Evolutionary conservation across 1,140 invertebrate genomes (phyloP).

Genomic region (Homalodisca vitripennis): DNA sequence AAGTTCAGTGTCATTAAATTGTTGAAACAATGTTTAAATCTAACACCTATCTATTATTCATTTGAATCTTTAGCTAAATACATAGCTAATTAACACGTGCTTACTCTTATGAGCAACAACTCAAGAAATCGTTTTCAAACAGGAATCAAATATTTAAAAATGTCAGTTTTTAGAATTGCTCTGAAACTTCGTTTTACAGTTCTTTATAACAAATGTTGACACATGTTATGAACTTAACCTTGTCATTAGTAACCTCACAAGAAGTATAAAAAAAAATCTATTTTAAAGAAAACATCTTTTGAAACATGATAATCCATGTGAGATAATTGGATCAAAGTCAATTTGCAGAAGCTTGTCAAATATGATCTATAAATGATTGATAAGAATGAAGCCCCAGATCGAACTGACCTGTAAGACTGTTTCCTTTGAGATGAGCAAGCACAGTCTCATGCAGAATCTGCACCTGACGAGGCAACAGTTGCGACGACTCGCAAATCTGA

Average conservation of each 20-base stretch:
- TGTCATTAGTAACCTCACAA: neutral
- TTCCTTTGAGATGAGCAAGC: constrained; percentile 2
- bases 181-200: neutral
- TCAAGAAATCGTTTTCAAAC: neutral
- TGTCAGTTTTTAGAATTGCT: neutral
- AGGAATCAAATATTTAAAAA: neutral
- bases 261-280: neutral
- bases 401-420: neutral
- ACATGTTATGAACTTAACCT: neutral
- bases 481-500: neutral
- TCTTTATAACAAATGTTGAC: too few species aligned
- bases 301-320: neutral
- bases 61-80: neutral
- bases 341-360: neutral
- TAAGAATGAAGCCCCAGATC: too few species aligned
- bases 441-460: neutral
- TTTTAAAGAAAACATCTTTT: neutral
- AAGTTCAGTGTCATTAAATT: neutral
- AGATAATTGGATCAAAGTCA: neutral
- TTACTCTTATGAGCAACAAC: neutral
- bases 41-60: neutral
- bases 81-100: neutral
- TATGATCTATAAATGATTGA: neutral
- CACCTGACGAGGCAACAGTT: neutral
- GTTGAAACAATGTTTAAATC: neutral